Evolutionary conservation across 2,888 invertebrate genomes (phyloP), one percentile per base, ranked within the genome.

Genomic region (Lamproptera curius): DNA sequence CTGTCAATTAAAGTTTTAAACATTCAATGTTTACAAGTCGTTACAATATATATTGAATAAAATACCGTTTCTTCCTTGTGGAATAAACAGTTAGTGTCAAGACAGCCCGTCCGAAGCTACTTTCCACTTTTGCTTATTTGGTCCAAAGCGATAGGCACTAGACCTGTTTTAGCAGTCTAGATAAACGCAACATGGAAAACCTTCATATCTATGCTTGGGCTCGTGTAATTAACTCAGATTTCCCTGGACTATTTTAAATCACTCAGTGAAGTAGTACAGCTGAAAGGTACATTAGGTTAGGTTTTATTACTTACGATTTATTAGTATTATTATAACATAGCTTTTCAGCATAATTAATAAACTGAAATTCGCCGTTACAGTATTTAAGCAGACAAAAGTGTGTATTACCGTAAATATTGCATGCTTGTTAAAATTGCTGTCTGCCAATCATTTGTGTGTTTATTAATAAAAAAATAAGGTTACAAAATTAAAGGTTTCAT

Each of bases 11-110:
- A 28, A 28, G 10, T 28, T 9, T 9, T 28, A 28, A n/a, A 31
- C 31, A 31, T 11, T 31, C 28, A 28, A 10, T 31, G 31, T 11
- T n/a, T 11, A 31, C 31, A 31, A 31, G n/a, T 20, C 31, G 2
- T 5, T n/a, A 31, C 11, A 31, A 31, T 26, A 43, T 35, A 26
- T 23, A 16, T 14, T n/a, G n/a, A 36, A n/a, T 44, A 44, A 45
- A 28, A 38, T 31, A 11, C 31, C 11, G 3, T 2, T 5, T n/a
- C n/a, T 11, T 3, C 31, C 31, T 31, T 31, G 13, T 31, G 31
- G 6, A 6, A 6, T 20, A n/a, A n/a, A n/a, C n/a, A 20, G 28
- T 8, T 31, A 31, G 31, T 2, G 2, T 20, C 38, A 35, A 14
- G 31, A 28, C 13, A 31, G 13, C 31, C 13, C 31, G 28, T 28